Evolutionary conservation across 2,797 vertebrate species (phyloP), one percentile per base, ranked within the genome.

Genomic region (Mormyrops attenuatus): DNA sequence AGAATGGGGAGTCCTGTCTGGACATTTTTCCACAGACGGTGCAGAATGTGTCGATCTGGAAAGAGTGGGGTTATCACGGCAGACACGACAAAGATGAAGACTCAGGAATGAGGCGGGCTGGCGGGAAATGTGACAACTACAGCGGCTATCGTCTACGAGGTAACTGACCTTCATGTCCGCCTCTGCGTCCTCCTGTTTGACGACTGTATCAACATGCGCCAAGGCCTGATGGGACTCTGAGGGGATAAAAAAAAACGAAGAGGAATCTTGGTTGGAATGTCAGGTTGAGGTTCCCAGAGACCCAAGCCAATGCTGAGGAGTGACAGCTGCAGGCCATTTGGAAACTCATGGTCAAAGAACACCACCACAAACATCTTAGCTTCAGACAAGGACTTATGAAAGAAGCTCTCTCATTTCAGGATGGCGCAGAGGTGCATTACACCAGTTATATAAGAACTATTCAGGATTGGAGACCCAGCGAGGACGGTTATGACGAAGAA

Each of bases 101-200:
- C 85, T 38, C 17, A 7, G 13, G 30, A 34, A 41, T 50, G 44
- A 50, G 47, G 47, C n/a, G 6, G 47, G 8, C 5, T 85, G 44
- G 41, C 34, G 1, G 34, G 69, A 77, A 77, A 80, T 80, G 41
- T n/a, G 3, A 73, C 34, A 80, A n/a, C 17, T 44, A 38, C 66
- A 11, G 7, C 4, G 2, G 85, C 30, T 57, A 30, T 47, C 30
- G 7, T 85, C 4, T 34, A 13, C 1, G 22, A n/a, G 34, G 30
- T 41, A 13, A 89, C 85, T 73, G 34, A 89, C 89, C 89, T 89
- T 89, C 85, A 89, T 17, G 30, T 89, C 89, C 50, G n/a, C 49
- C 34, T 87, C 89, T 3, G 84, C 20, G 5, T 89, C 89, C 85
- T 89, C 89, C 49, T 77, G 47, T 57, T 89, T 89, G 85, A 89